phyloP scores from a whole-genome alignment of 2,113 vertebrate genomes.

The Pseudonaja textilis region DNA sequence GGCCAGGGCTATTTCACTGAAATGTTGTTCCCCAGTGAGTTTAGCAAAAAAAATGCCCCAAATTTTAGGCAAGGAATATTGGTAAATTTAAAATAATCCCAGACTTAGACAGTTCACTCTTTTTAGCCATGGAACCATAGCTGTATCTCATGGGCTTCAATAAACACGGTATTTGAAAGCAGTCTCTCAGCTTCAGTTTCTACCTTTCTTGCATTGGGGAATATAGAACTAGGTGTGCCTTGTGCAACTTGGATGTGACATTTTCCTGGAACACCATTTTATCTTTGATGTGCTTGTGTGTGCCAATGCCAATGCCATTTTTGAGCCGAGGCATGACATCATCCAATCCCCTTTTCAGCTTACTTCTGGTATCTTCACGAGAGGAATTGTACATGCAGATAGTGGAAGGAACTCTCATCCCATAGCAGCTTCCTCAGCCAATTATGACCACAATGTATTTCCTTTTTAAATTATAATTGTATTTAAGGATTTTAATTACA shows the following conservation, averaged over 20 bases:
- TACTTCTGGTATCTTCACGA: neutral
- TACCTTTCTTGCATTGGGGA: neutral
- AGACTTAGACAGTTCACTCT: neutral
- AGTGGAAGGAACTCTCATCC: neutral
- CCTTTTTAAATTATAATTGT: neutral
- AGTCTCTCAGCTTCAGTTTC: neutral
- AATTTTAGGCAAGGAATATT: neutral
- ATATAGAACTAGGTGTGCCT: neutral
- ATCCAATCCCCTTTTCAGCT: neutral
- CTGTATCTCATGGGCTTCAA: neutral
- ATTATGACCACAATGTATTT: neutral
- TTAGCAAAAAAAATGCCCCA: neutral
- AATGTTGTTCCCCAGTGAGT: neutral
- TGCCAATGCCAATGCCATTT: neutral
- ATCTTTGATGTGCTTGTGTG: neutral
- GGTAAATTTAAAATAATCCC: neutral
- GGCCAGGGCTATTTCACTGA: neutral
- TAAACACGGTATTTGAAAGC: neutral
- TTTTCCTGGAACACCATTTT: neutral
- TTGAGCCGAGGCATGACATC: neutral
- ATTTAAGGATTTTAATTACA: neutral
- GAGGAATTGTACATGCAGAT: neutral
- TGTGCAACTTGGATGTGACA: neutral
- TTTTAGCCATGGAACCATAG: neutral
- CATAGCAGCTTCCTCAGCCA: neutral